phyloP scores from a whole-genome alignment of 2,113 vertebrate species.

The Etheostoma spectabile region DNA sequence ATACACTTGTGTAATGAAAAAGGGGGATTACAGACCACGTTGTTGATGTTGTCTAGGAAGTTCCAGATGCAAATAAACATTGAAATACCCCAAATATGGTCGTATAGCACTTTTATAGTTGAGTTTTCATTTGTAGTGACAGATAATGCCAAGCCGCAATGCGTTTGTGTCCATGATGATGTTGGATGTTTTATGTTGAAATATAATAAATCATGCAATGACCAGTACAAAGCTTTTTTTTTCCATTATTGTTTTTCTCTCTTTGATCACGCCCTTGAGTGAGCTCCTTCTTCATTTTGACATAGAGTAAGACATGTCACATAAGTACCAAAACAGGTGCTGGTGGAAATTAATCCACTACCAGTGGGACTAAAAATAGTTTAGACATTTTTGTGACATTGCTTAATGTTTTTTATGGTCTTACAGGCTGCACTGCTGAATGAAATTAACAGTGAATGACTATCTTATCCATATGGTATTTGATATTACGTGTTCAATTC shows the following conservation, averaged over 20 bases:
- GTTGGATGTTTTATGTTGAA: slow-evolving; percentile 35
- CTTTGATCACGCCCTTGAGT: neutral
- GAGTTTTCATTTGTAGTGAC: slow-evolving; percentile 17
- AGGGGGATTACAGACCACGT: slow-evolving; percentile 37
- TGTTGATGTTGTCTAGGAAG: slow-evolving; percentile 38
- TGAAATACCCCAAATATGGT: slow-evolving; percentile 42
- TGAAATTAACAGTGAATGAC: slow-evolving; percentile 11
- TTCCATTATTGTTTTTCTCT: neutral
- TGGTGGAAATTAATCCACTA: slow-evolving; percentile 2
- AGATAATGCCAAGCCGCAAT: slow-evolving; percentile 38
- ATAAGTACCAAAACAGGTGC: slow-evolving; percentile 13
- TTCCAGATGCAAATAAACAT: slow-evolving; percentile 38
- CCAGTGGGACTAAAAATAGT: slow-evolving; percentile 1
- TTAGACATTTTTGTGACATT: neutral
- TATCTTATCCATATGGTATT: neutral
- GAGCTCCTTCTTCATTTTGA: neutral
- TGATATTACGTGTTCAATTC: neutral
- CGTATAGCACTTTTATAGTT: slow-evolving; percentile 7
- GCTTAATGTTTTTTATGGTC: neutral
- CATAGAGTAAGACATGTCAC: slow-evolving; percentile 1
- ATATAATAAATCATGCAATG: slow-evolving; percentile 20
- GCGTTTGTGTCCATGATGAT: slow-evolving; percentile 32
- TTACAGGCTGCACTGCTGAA: neutral
- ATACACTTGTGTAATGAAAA: slow-evolving; percentile 22
- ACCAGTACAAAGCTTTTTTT: slow-evolving; percentile 4